Percentiles rank a stretch among this genome's conserved stretches.
Conservation (phyloP, 2,888 invertebrate species). For the Cryptocephalus primarius region DNA sequence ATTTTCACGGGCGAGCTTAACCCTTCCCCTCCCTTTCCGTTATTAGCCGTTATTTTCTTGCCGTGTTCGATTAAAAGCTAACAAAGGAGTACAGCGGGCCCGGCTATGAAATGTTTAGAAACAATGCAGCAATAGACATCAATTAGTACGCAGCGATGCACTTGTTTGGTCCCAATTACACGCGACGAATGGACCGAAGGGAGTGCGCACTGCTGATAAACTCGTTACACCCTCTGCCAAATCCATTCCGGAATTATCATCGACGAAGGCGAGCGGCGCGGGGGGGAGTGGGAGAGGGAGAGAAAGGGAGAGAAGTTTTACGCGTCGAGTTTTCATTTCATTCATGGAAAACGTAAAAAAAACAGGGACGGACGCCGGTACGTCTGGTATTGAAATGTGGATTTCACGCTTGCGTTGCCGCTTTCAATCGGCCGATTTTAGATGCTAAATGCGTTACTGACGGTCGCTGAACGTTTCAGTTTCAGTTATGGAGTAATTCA, state of each 20-base stretch:
- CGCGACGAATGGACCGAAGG: conserved; percentile 34
- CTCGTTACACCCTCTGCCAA: conserved; percentile 5
- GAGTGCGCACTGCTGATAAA: conserved; percentile 35
- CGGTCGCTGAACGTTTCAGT: too few species aligned
- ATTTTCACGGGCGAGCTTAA: too few species aligned
- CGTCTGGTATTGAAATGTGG: too few species aligned
- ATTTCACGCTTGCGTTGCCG: too few species aligned
- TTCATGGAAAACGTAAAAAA: too few species aligned
- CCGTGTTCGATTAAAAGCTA: background rate
- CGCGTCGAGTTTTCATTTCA: too few species aligned
- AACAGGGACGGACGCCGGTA: too few species aligned
- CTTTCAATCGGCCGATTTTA: too few species aligned
- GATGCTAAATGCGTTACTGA: too few species aligned
- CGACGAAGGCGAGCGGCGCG: background rate
- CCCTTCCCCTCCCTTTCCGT: too few species aligned
- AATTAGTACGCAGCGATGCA: conserved; percentile 39
- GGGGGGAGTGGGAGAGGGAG: background rate
- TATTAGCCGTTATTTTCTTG: background rate
- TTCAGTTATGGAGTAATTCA: too few species aligned
- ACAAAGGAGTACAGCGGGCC: background rate
- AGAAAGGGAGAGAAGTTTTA: conserved; percentile 6
- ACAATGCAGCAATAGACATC: conserved; percentile 38
- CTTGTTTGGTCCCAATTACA: conserved; percentile 39
- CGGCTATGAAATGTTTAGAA: conserved; percentile 27
- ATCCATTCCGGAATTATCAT: background rate